Evolutionary conservation across 2,888 invertebrate genomes (phyloP).

Genomic region (Hecatera dysodea): DNA sequence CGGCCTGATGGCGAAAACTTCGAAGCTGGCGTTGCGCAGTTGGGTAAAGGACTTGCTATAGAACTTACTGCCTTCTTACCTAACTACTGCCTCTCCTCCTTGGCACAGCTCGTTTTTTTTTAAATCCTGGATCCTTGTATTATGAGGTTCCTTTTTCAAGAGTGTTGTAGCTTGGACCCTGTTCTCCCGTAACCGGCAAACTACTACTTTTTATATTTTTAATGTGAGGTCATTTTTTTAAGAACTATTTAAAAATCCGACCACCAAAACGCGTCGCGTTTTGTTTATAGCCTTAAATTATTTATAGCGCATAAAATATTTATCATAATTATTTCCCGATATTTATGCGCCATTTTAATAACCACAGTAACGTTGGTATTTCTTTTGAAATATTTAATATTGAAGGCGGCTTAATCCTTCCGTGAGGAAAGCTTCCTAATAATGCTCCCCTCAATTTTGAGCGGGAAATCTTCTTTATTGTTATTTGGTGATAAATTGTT

Average conservation of each 20-base stretch:
- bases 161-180: too few species aligned
- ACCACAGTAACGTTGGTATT: conserved; percentile 43
- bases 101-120: too few species aligned
- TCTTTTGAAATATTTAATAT: conserved; percentile 46
- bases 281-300: conserved; percentile 1
- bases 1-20: too few species aligned
- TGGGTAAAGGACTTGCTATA: too few species aligned
- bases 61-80: too few species aligned
- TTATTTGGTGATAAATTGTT: conserved; percentile 43
- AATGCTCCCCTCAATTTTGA: not conserved
- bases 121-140: too few species aligned
- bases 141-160: too few species aligned
- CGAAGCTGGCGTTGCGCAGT: too few species aligned
- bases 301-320: conserved; percentile 32
- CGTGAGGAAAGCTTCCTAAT: conserved; percentile 19
- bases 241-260: not conserved
- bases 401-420: conserved; percentile 37
- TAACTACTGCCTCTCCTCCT: too few species aligned
- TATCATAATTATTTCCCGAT: conserved; percentile 41
- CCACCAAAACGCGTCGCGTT: conserved; percentile 2
- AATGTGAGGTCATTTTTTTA: too few species aligned
- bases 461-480: conserved; percentile 1
- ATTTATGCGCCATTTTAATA: conserved; percentile 47
- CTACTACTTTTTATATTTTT: too few species aligned
- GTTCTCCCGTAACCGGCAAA: too few species aligned